A percentile compares a stretch with the other conserved stretches of the same genome.
Evolutionary conservation across 92 coral and sea anemone genomes (phyloP).

Genomic region (Ricordea florida): DNA sequence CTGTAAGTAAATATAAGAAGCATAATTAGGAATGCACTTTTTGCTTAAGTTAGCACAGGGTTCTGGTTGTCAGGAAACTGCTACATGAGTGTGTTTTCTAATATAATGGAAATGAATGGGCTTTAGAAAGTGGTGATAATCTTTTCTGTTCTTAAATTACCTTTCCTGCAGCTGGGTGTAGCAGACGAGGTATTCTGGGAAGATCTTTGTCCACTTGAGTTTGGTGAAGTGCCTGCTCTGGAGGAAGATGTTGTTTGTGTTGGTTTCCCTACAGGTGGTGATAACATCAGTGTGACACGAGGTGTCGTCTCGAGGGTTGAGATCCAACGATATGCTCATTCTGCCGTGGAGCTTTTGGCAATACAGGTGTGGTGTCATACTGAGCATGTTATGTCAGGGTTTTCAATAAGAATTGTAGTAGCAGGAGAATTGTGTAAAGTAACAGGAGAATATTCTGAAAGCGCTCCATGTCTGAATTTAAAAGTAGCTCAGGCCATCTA

Average conservation of each 20-base stretch:
- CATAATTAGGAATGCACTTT: too few relatives aligned
- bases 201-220: conserved; percentile 77
- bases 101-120: too few relatives aligned
- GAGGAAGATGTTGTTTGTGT: conserved; percentile 95
- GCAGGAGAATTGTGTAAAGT: too few relatives aligned
- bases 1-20: too few relatives aligned
- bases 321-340: conserved; percentile 91
- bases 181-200: conserved; percentile 90
- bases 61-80: too few relatives aligned
- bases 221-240: conserved; percentile 79
- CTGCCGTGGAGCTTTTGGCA: conserved; percentile 86
- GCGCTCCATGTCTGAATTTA: too few relatives aligned
- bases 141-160: background rate
- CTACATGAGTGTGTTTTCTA: too few relatives aligned
- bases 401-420: too few relatives aligned
- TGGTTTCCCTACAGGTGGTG: conserved; percentile 93
- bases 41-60: too few relatives aligned
- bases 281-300: conserved; percentile 87
- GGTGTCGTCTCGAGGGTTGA: conserved; percentile 94
- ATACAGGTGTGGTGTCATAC: conserved; percentile 63
- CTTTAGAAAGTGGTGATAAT: background rate
- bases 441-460: too few relatives aligned
- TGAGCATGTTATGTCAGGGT: background rate
- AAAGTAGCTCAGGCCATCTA: too few relatives aligned
- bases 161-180: conserved; percentile 73